Evolutionary conservation across 2,113 vertebrate species (phyloP).

Genomic region (Chaetorhynchus papuensis): DNA sequence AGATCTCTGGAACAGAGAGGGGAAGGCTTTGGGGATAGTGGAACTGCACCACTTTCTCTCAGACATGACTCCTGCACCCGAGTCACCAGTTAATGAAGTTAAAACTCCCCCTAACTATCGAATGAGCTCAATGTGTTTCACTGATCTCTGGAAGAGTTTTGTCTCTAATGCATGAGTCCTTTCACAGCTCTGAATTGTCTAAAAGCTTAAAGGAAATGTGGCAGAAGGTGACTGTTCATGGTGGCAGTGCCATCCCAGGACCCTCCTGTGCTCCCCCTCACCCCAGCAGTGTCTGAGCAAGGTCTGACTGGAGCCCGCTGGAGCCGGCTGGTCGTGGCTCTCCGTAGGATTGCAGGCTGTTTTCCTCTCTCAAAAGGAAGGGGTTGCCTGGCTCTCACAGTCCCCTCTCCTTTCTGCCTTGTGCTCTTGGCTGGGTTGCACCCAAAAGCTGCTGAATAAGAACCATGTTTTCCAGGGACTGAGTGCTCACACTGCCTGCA

Average conservation of each 20-base stretch:
- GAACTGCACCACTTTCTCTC: neutral
- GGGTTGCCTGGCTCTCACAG: neutral
- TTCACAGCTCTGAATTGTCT: neutral
- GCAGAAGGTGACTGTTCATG: neutral
- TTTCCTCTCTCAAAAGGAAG: neutral
- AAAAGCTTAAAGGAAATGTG: neutral
- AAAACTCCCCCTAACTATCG: neutral
- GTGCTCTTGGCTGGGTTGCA: neutral
- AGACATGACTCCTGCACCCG: neutral
- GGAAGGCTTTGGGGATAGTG: neutral
- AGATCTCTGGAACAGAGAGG: neutral
- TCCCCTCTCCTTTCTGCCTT: neutral
- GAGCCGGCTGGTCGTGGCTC: neutral
- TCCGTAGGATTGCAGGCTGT: neutral
- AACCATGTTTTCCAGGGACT: neutral
- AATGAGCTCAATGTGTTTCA: neutral
- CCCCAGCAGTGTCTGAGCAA: neutral
- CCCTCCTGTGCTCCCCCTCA: neutral
- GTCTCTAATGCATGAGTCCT: rapidly evolving
- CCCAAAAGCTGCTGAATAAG: neutral
- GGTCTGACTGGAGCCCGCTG: neutral
- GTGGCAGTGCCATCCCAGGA: neutral
- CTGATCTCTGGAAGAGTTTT: neutral
- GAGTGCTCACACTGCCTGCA: rapidly evolving
- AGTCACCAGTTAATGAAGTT: neutral